Base-by-base conservation (phyloP, 2,888 invertebrate genomes). In the Stegana nigrithorax region DNA sequence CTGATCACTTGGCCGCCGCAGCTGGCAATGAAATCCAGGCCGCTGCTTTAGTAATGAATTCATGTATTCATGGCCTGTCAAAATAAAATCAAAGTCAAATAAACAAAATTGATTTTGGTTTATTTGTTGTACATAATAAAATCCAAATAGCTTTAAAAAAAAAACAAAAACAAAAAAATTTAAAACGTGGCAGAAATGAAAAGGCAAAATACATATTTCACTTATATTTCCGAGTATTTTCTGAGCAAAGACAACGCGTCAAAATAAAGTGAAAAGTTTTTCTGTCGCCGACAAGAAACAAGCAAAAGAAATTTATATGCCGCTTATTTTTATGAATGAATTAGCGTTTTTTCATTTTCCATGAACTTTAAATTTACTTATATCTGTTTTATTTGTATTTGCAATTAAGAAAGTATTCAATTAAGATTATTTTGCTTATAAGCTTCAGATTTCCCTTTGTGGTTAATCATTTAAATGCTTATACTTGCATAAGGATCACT, bases 11-110 rank as follows among this genome's bases (percentile, higher is more conserved):
- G 36, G 10, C 5, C n/a, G 36, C 2, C n/a, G n/a, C n/a, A n/a
- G n/a, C n/a, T n/a, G n/a, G n/a, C n/a, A n/a, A n/a, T n/a, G n/a
- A n/a, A n/a, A n/a, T 47, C 21, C 19, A 32, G 12, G 29, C 32
- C 21, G 36, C 17, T 55, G 32, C n/a, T 55, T 55, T 55, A 23
- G 32, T 36, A 21, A 55, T 36, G 36, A 55, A 55, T n/a, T 55
- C 36, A 6, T 55, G 53, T 26, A 29, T 53, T 53, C 27, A 8
- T 19, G 21, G 12, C n/a, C 21, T 53, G 53, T 53, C 36, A 36
- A 36, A 55, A 55, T 36, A 55, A 36, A 21, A 55, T 55, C 53
- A 55, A 32, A n/a, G 21, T 21, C 32, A 32, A 19, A 32, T 55
- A 55, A 55, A 55, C 53, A 55, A 55, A 21, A 55, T n/a, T n/a